A percentile compares a stretch with the other conserved stretches of the same genome.
phyloP scores from a whole-genome alignment of 2,113 vertebrate species.

The Gobius niger region DNA sequence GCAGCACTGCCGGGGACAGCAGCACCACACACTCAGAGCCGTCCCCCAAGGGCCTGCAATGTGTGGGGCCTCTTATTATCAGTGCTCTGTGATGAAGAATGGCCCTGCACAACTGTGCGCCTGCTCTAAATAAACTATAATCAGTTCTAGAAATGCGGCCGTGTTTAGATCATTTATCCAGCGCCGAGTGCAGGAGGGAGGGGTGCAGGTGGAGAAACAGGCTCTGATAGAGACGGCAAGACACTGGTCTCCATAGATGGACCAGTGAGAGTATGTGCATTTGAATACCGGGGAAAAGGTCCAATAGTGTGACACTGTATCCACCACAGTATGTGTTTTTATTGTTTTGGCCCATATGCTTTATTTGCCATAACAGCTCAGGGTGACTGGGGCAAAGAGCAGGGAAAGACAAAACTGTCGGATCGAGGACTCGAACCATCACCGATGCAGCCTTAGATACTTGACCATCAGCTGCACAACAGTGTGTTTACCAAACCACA shows the following conservation, averaged over 20 bases:
- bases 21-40: slow-evolving; percentile 17
- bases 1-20: slow-evolving; percentile 29
- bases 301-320: background rate
- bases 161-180: slow-evolving; percentile 23
- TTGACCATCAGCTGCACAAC: too few species aligned
- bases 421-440: too few species aligned
- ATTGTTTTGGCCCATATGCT: too few species aligned
- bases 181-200: slow-evolving; percentile 1
- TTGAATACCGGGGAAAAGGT: background rate
- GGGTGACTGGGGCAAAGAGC: too few species aligned
- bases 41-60: slow-evolving; percentile 29
- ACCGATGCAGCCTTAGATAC: too few species aligned
- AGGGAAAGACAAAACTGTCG: too few species aligned
- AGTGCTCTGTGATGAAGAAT: slow-evolving; percentile 40
- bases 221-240: background rate
- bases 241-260: background rate
- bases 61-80: slow-evolving; percentile 49
- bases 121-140: slow-evolving; percentile 56
- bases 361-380: too few species aligned
- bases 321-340: too few species aligned
- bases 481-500: too few species aligned
- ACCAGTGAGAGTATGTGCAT: background rate
- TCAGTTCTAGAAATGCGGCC: slow-evolving; percentile 32
- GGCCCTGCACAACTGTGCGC: slow-evolving; percentile 12
- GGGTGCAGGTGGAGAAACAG: slow-evolving; percentile 10